Base-by-base conservation (phyloP, 2,888 invertebrate genomes). In the Nineta flava region DNA sequence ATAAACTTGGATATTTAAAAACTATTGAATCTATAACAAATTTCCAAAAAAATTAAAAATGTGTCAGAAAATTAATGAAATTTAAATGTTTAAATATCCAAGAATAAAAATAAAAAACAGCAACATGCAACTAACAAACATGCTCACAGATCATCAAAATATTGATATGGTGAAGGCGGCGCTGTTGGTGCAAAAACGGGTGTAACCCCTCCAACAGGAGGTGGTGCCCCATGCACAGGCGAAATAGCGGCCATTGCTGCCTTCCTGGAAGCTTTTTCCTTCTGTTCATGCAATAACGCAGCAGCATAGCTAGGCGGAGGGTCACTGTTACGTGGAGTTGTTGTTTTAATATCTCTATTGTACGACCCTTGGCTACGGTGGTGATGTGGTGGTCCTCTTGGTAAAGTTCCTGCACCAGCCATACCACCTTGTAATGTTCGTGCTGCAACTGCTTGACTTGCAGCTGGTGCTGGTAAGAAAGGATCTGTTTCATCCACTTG, bases 401-500 rank as follows among this genome's bases (percentile, higher is more conserved):
- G 35, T 19, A 35, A 35, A 5, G 35, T 47, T 16, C 48, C 48
- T 21, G 35, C 26, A 9, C 35, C 26, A 31, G 26, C 12, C 19
- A 35, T 48, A 21, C 48, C 48, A 17, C 42, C 10, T 62, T 68
- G 76, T 62, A 76, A 69, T 61, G 76, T 76, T 62, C 76, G 67
- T 50, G 76, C 76, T 56, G 76, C 77, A 58, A 75, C 76, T 56
- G 76, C 76, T 68, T 76, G 65, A 60, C 75, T 66, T 56, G 75
- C 68, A 51, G 71, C 71, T 56, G 74, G 65, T 55, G 77, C 67
- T 47, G 84, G 82, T 58, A 86, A 72, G 70, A 83, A 85, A 53
- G 85, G 83, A 55, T 85, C 88, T 53, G 86, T 85, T 65, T 90
- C 90, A 66, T 88, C 90, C 56, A 83, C 83, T 65, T 86, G 87